Percentiles rank a stretch among this genome's conserved stretches.
phyloP scores from a whole-genome alignment of 2,113 vertebrate genomes.

The Notothenia coriiceps region DNA sequence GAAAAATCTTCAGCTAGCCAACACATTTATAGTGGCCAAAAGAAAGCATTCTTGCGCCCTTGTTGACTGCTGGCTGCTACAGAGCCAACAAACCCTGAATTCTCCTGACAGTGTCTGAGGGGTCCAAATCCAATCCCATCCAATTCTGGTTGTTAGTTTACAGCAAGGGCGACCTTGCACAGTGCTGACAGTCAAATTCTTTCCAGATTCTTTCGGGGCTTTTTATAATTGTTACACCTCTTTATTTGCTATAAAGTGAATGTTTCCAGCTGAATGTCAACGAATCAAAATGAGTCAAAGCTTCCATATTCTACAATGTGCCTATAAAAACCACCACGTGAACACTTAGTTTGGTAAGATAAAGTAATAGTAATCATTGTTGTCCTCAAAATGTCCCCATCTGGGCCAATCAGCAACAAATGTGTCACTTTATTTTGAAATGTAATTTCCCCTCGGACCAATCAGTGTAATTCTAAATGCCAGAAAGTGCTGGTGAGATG shows the following conservation, averaged over 20 bases:
- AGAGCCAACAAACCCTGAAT: constrained; percentile 61
- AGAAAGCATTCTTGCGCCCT: constrained; percentile 46
- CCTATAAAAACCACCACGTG: constrained; percentile 7
- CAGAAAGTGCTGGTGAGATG: constrained; percentile 42
- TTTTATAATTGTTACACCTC: constrained; percentile 49
- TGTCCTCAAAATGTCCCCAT: constrained; percentile 66
- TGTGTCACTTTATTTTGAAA: constrained; percentile 65
- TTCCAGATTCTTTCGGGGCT: constrained; percentile 43
- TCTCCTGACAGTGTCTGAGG: constrained; percentile 57
- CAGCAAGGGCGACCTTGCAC: constrained; percentile 52
- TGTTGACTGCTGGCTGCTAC: constrained; percentile 48
- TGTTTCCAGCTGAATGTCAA: constrained; percentile 35
- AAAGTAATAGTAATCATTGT: constrained; percentile 40
- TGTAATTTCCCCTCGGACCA: constrained; percentile 70
- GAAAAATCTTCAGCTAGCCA: constrained; percentile 35
- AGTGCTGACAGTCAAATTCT: constrained; percentile 56
- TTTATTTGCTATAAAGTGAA: not conserved
- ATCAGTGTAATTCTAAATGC: constrained; percentile 61
- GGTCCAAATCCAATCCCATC: constrained; percentile 57
- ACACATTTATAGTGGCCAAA: constrained; percentile 43
- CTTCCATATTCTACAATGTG: constrained; percentile 14
- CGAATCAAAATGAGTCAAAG: constrained; percentile 37
- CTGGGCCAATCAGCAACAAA: constrained; percentile 63
- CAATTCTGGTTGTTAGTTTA: constrained; percentile 57
- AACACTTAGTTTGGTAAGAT: constrained; percentile 41